Evolutionary conservation across 2,113 vertebrate genomes (phyloP).

Genomic region (Kobus ellipsiprymnus): DNA sequence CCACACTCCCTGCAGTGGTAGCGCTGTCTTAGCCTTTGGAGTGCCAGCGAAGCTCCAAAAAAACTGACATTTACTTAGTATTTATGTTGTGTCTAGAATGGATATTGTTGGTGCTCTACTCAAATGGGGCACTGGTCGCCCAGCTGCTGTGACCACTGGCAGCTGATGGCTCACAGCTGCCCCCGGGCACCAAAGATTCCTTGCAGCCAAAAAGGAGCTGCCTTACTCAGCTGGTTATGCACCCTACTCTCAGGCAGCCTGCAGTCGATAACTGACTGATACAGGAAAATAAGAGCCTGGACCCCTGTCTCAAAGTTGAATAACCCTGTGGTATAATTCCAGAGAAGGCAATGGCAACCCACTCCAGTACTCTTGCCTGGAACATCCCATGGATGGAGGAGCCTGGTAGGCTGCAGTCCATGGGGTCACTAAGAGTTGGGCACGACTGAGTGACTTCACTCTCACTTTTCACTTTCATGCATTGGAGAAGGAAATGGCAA

Average conservation of each 20-base stretch:
- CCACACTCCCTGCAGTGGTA: not conserved
- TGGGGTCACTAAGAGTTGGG: too few relatives aligned
- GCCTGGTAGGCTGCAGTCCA: too few relatives aligned
- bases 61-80: not conserved
- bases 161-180: not conserved
- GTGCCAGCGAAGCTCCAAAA: fast-evolving
- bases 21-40: not conserved
- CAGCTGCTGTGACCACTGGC: not conserved
- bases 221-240: not conserved
- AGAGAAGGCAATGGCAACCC: too few relatives aligned
- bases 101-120: not conserved
- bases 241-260: not conserved
- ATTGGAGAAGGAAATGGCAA: too few relatives aligned
- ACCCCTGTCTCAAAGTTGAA: not conserved
- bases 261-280: not conserved
- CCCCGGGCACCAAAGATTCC: not conserved
- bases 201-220: not conserved
- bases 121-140: not conserved
- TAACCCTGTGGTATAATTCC: not conserved
- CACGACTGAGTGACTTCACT: too few relatives aligned
- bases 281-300: not conserved
- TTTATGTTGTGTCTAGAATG: not conserved
- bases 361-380: too few relatives aligned
- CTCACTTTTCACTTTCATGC: too few relatives aligned
- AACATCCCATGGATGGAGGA: too few relatives aligned